Conservation (phyloP, 2,797 vertebrate species). For the Triplophysa yarkandensis region DNA sequence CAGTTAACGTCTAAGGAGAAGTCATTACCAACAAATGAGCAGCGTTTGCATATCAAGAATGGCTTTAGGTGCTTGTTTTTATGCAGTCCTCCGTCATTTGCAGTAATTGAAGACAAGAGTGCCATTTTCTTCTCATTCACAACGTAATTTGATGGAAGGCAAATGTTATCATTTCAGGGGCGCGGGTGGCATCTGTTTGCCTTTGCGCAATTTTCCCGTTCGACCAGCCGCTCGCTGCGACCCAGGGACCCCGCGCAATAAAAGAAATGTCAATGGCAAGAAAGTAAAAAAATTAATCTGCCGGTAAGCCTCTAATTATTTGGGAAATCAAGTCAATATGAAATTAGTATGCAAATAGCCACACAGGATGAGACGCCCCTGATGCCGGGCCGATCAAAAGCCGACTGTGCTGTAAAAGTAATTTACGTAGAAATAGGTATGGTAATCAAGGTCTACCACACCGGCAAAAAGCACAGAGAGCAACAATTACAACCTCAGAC, state of each 20-base stretch:
- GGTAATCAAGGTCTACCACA: conserved; percentile 49
- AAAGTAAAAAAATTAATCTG: conserved; percentile 43
- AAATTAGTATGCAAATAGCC: conserved; percentile 55
- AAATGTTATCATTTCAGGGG: conserved; percentile 39
- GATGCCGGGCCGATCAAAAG: conserved; percentile 48
- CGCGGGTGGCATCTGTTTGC: neutral
- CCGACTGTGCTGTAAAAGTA: conserved; percentile 36
- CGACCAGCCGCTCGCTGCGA: neutral
- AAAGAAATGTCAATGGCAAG: conserved; percentile 34
- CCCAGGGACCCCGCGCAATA: neutral
- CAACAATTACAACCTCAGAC: conserved; percentile 43
- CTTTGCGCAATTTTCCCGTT: neutral
- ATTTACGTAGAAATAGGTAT: conserved; percentile 47
- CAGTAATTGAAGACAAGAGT: conserved; percentile 50
- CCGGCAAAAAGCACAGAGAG: conserved; percentile 30
- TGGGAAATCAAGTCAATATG: conserved; percentile 52
- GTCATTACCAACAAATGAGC: conserved; percentile 33
- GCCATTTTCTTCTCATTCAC: conserved; percentile 49
- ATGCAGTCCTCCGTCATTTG: conserved; percentile 38
- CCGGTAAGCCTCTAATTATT: conserved; percentile 48
- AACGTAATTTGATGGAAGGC: conserved; percentile 45
- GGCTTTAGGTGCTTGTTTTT: conserved; percentile 40
- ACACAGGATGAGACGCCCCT: conserved; percentile 34
- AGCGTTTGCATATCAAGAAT: conserved; percentile 36
- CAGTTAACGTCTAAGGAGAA: conserved; percentile 4